A percentile compares a stretch with the other conserved stretches of the same genome.
phyloP scores from a whole-genome alignment of 2,888 invertebrate genomes.

The Parascotia fuliginaria region DNA sequence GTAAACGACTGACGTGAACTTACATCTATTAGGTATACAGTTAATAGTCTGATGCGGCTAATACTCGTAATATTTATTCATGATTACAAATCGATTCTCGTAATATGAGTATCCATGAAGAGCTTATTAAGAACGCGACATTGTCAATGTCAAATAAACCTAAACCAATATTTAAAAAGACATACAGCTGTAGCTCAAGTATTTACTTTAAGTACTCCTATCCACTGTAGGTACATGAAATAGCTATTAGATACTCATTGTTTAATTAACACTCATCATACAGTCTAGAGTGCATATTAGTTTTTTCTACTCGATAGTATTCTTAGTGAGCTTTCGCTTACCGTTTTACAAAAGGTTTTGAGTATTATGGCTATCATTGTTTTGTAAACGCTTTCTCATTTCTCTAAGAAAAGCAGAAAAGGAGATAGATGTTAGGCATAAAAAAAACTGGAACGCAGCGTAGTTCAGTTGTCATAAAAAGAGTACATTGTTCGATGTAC shows the following conservation, averaged over 20 bases:
- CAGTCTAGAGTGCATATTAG: conserved; percentile 6
- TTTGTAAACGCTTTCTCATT: conserved; percentile 14
- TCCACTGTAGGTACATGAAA: not conserved
- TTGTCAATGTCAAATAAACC: conserved; percentile 14
- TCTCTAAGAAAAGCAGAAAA: conserved; percentile 21
- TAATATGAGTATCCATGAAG: too few species aligned
- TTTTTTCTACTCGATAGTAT: conserved; percentile 10
- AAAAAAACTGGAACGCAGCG: conserved; percentile 31
- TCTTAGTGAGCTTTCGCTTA: conserved; percentile 20
- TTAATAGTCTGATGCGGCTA: too few species aligned
- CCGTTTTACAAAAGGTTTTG: conserved; percentile 19
- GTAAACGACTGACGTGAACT: too few species aligned
- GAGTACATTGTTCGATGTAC: conserved; percentile 13
- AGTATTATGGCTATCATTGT: conserved; percentile 36
- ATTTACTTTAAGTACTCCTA: not conserved
- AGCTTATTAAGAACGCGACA: too few species aligned
- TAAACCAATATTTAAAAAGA: conserved; percentile 5
- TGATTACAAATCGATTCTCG: too few species aligned
- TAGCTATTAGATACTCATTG: not conserved
- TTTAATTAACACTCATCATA: conserved; percentile 10
- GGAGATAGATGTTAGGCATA: conserved; percentile 12
- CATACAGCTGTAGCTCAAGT: not conserved
- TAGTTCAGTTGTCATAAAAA: conserved; percentile 18
- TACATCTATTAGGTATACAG: too few species aligned
- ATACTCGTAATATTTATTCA: too few species aligned